Percentiles rank a stretch among this genome's conserved stretches.
Conservation (phyloP, 2,113 vertebrate species). For the Pygathrix nemaeus region DNA sequence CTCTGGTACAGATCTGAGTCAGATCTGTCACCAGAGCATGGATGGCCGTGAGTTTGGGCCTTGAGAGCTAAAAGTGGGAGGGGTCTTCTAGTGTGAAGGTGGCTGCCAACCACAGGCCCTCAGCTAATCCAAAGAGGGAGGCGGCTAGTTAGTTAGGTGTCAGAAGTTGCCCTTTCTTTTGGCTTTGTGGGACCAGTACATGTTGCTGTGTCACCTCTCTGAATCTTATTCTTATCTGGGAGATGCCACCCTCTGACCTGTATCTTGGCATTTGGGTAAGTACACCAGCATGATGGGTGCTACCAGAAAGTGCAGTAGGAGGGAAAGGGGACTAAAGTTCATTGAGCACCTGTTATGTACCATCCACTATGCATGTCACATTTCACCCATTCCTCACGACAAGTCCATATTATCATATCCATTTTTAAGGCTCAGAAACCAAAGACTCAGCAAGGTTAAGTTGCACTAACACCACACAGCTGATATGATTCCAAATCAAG, state of each 20-base stretch:
- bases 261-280: not conserved
- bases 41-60: not conserved
- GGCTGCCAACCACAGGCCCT: not conserved
- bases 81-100: not conserved
- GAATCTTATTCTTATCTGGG: not conserved
- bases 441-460: not conserved
- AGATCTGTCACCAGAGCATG: not conserved
- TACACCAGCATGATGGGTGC: not conserved
- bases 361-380: not conserved
- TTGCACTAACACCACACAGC: not conserved
- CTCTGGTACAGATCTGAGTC: not conserved
- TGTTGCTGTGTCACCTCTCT: not conserved
- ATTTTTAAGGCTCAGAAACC: not conserved
- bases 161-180: not conserved
- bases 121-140: not conserved
- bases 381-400: not conserved
- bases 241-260: not conserved
- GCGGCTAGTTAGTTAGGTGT: not conserved
- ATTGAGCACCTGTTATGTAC: not conserved
- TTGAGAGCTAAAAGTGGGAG: not conserved
- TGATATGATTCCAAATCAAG: not conserved
- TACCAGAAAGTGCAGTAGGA: not conserved
- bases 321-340: not conserved
- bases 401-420: not conserved
- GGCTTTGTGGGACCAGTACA: not conserved